Percentiles rank a stretch among this genome's conserved stretches.
Conservation (phyloP, 2,888 invertebrate genomes). For the Pyrgus malvae region DNA sequence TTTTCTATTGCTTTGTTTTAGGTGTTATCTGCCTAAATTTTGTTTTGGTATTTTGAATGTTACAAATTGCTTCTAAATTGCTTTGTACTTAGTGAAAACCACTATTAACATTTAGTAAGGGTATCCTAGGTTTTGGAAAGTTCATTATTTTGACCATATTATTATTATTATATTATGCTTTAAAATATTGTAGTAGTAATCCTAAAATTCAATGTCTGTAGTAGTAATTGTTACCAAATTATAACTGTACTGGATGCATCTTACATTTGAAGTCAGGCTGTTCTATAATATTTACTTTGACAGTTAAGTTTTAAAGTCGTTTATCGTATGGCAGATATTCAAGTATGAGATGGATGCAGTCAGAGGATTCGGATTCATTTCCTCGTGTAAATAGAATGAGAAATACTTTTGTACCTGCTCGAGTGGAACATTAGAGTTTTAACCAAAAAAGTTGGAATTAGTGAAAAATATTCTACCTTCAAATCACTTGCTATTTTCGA, state of each 20-base stretch:
- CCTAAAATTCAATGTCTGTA: conserved; percentile 19
- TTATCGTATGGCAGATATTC: not conserved
- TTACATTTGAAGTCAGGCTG: conserved; percentile 1
- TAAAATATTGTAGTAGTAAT: conserved; percentile 14
- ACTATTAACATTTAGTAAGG: conserved; percentile 21
- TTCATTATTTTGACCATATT: conserved; percentile 19
- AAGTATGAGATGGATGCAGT: conserved; percentile 14
- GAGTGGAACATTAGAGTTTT: conserved; percentile 56
- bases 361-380: conserved; percentile 40
- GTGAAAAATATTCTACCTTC: conserved; percentile 16
- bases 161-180: conserved; percentile 6
- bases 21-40: conserved; percentile 41
- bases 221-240: conserved; percentile 25
- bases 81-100: conserved; percentile 60
- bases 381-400: conserved; percentile 63
- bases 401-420: conserved; percentile 77
- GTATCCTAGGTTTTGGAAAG: conserved; percentile 23
- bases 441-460: conserved; percentile 33
- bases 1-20: conserved; percentile 46
- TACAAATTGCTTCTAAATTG: conserved; percentile 52
- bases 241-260: conserved; percentile 19
- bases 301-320: not conserved
- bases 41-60: conserved; percentile 35
- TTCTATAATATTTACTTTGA: not conserved
- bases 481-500: conserved; percentile 24